Conservation (phyloP, 2,888 invertebrate genomes). For the Spilosoma lubricipeda region DNA sequence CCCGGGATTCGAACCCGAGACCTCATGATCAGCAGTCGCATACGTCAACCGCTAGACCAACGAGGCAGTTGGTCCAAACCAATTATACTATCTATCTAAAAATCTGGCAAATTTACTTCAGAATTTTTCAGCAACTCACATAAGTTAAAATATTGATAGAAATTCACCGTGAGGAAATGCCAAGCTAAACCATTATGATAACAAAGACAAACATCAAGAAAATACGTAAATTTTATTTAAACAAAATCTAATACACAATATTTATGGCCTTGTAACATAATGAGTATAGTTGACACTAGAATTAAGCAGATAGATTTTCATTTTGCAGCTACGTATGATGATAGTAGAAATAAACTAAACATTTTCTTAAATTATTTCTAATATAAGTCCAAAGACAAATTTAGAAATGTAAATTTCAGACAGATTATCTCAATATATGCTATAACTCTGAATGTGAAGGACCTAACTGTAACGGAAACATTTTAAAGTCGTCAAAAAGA, state of each 20-base stretch:
- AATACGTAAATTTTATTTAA: background rate
- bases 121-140: background rate
- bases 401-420: background rate
- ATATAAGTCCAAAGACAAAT: background rate
- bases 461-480: background rate
- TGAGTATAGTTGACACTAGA: background rate
- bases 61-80: no score
- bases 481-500: background rate
- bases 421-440: background rate
- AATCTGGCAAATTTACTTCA: background rate
- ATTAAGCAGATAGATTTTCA: background rate
- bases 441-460: background rate
- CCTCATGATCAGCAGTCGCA: no score
- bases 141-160: background rate
- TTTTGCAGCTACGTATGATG: background rate
- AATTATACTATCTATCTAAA: background rate
- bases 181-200: background rate
- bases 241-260: background rate
- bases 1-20: no score
- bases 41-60: no score
- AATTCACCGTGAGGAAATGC: background rate
- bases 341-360: background rate
- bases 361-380: background rate
- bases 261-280: conserved; percentile 1
- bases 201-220: background rate